Percentiles rank a stretch among this genome's conserved stretches.
Conservation (phyloP, 2,888 invertebrate species). For the Protonemura montana region DNA sequence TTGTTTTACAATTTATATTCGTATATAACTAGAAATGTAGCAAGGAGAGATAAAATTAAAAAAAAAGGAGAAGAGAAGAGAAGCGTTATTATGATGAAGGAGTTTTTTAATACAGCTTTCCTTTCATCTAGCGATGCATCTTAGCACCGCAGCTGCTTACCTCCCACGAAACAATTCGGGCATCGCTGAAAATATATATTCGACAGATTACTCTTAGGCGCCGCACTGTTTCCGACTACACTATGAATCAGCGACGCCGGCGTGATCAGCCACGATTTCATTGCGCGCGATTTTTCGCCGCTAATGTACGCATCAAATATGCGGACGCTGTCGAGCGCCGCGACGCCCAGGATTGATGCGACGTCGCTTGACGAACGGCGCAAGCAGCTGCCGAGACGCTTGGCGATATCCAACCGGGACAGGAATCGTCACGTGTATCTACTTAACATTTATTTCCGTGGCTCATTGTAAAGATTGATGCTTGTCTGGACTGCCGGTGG, state of each 20-base stretch:
- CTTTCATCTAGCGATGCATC: neutral
- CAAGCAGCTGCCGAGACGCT: neutral
- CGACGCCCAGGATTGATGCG: neutral
- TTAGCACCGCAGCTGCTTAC: neutral
- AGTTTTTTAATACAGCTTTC: neutral
- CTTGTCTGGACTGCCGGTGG: neutral
- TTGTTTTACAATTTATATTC: neutral
- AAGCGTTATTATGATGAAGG: constrained; percentile 12
- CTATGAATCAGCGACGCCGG: neutral
- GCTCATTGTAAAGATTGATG: constrained; percentile 21
- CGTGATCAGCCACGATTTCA: neutral
- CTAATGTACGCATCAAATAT: constrained; percentile 18
- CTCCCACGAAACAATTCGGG: neutral
- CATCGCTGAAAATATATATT: neutral
- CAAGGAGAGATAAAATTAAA: constrained; percentile 1
- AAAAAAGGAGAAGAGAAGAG: too few relatives aligned
- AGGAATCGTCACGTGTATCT: constrained; percentile 4
- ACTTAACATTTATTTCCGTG: neutral
- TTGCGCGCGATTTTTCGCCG: neutral
- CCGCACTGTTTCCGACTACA: neutral
- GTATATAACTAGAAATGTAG: neutral
- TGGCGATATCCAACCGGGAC: neutral
- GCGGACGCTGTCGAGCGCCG: constrained; percentile 2
- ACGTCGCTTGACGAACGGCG: neutral
- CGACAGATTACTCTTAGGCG: neutral